A percentile compares a stretch with the other conserved stretches of the same genome.
Evolutionary conservation across 2,888 invertebrate species (phyloP).

Genomic region (Tetranychus piercei): DNA sequence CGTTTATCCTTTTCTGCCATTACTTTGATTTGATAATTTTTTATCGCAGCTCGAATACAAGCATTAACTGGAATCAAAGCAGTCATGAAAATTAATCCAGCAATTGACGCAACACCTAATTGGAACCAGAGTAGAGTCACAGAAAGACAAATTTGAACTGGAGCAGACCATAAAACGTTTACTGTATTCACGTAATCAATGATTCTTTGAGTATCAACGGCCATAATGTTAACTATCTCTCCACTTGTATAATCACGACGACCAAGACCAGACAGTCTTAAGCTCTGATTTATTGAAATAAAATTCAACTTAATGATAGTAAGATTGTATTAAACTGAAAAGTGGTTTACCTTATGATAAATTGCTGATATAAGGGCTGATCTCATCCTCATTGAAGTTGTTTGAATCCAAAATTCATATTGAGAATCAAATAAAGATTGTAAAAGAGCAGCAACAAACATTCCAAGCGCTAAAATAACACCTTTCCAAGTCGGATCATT

Average conservation of each 20-base stretch:
- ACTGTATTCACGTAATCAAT: constrained; percentile 32
- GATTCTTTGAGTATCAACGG: constrained; percentile 35
- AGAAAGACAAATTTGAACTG: constrained; percentile 30
- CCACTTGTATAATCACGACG: constrained; percentile 36
- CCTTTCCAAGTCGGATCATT: constrained; percentile 1
- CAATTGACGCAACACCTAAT: constrained; percentile 32
- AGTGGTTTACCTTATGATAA: background rate
- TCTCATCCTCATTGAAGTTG: background rate
- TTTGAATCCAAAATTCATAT: background rate
- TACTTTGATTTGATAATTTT: constrained; percentile 41
- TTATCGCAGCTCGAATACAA: constrained; percentile 27
- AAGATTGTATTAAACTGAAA: background rate
- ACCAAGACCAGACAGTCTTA: constrained; percentile 33
- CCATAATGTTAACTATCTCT: constrained; percentile 40
- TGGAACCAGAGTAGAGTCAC: constrained; percentile 27
- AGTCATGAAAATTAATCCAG: constrained; percentile 37
- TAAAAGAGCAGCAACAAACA: background rate
- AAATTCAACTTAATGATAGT: background rate
- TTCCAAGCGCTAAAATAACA: background rate
- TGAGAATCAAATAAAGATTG: background rate
- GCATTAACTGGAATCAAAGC: constrained; percentile 34
- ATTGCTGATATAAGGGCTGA: background rate
- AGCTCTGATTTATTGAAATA: background rate
- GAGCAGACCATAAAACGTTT: constrained; percentile 33
- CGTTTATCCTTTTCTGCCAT: constrained; percentile 86